Evolutionary conservation across 1,140 invertebrate genomes (phyloP).

Genomic region (Oscheius sp.): DNA sequence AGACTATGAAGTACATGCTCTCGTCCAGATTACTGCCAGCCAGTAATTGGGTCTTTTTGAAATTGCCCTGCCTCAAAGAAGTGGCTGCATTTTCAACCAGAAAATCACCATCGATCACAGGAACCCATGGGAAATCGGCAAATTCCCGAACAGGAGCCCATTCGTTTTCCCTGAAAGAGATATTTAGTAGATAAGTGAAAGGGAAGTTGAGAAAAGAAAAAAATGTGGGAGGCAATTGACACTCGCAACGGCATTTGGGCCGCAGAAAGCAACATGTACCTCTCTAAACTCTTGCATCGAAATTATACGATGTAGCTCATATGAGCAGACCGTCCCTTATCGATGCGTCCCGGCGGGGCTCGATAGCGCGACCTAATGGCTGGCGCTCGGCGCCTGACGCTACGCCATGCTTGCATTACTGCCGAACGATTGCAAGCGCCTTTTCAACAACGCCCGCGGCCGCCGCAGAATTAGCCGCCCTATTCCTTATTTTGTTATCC

Average conservation of each 20-base stretch:
- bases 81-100: constrained; percentile 78
- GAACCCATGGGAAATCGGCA: constrained; percentile 80
- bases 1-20: constrained; percentile 60
- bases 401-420: background rate
- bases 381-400: background rate
- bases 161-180: constrained; percentile 51
- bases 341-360: background rate
- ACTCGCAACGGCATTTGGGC: background rate
- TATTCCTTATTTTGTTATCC: too few relatives aligned
- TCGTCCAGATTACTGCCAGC: constrained; percentile 76
- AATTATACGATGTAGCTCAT: background rate
- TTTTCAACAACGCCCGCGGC: too few relatives aligned
- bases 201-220: background rate
- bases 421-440: too few relatives aligned
- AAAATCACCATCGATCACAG: constrained; percentile 90
- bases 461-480: too few relatives aligned
- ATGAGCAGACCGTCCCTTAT: background rate
- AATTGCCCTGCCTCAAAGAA: constrained; percentile 73
- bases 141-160: constrained; percentile 61
- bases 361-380: background rate
- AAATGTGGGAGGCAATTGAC: constrained; percentile 6
- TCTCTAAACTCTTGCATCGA: background rate
- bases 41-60: constrained; percentile 90
- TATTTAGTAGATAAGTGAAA: background rate
- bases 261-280: background rate